These are phyloP conservation scores for Neotragus pygmaeus DNA, from an alignment of 2,113 vertebrate genomes.

Conservation along the genomic window DNA sequence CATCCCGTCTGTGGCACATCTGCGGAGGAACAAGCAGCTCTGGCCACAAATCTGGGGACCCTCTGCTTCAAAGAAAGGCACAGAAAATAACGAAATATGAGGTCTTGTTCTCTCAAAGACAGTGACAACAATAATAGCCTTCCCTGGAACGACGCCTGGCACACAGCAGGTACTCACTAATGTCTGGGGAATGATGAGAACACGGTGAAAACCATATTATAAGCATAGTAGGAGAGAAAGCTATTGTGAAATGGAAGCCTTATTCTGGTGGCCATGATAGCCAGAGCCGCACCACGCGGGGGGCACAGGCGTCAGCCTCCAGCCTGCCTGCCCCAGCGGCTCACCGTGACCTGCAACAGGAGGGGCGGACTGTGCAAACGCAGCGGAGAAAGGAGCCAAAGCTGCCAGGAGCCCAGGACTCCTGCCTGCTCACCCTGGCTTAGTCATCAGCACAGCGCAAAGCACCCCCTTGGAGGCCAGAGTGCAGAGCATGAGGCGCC, in stretches of 20 bases:
- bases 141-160: background rate
- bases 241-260: rapidly evolving
- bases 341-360: constrained; percentile 39
- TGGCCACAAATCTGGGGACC: background rate
- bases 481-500: background rate
- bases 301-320: background rate
- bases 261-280: background rate
- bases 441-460: constrained; percentile 56
- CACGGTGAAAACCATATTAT: background rate
- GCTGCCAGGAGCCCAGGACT: constrained; percentile 26
- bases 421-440: constrained; percentile 50
- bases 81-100: background rate
- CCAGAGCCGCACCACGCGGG: background rate
- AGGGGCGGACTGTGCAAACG: constrained; percentile 53
- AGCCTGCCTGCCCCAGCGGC: background rate
- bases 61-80: background rate
- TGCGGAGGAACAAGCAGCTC: background rate
- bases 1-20: background rate
- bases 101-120: background rate
- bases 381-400: constrained; percentile 47
- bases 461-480: background rate
- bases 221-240: background rate
- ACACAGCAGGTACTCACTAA: background rate
- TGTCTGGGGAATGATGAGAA: background rate
- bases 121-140: background rate